Evolutionary conservation across 2,113 vertebrate genomes (phyloP).

Genomic region (Sisor rabdophorus): DNA sequence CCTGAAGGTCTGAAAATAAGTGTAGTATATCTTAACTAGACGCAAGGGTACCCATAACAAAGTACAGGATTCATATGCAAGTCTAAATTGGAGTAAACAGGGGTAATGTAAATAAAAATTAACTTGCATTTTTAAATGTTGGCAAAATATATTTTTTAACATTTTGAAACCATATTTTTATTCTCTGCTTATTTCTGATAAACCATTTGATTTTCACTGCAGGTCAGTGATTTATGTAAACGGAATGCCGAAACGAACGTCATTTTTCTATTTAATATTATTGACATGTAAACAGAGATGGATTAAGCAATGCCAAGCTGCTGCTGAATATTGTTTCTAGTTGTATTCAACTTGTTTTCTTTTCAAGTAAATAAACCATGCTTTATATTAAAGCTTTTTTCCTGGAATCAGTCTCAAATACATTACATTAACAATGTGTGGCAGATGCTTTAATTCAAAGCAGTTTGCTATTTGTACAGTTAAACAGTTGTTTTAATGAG

Average conservation of each 20-base stretch:
- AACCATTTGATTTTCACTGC: constrained; percentile 53
- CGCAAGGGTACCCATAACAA: no score
- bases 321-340: constrained; percentile 1
- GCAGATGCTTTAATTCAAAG: no score
- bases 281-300: background rate
- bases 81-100: background rate
- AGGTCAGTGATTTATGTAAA: constrained; percentile 55
- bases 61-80: background rate
- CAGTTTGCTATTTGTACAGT: no score
- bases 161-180: background rate
- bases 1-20: background rate
- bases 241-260: constrained; percentile 23
- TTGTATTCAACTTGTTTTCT: background rate
- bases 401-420: background rate
- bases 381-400: background rate
- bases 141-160: background rate
- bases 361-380: background rate
- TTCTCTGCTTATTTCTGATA: constrained; percentile 10
- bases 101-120: background rate
- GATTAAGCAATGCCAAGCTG: background rate
- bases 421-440: background rate
- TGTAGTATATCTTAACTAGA: no score
- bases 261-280: background rate
- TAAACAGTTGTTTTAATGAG: no score
- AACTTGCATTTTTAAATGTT: background rate